Base-by-base conservation (phyloP, 1,140 invertebrate genomes). In the Drosophila aff. region DNA sequence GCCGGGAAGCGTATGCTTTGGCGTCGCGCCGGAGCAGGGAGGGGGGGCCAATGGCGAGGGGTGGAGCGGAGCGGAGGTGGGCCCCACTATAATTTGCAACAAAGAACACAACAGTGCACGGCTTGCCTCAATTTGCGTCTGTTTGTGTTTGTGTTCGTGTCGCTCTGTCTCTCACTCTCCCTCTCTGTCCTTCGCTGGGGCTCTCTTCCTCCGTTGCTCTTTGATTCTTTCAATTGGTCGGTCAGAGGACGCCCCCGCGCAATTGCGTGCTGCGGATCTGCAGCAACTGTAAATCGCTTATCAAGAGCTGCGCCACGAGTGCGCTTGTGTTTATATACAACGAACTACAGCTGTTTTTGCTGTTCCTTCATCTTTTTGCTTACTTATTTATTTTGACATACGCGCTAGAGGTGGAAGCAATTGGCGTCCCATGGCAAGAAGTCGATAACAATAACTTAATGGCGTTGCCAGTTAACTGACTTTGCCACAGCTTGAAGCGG, bases 31-130 rank as follows among this genome's bases (percentile, higher is more conserved):
- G 52, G 4, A 38, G 10, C 52, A 6, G 33, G 55, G 55, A 40
- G 8, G 31, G 55, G 55, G 21, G 63, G n/a, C 28, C 21, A 18
- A 44, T 76, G 76, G 71, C 36, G 44, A 18, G 47, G 15, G 52
- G 44, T 44, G 43, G 62, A 53, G 76, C 78, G 58, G 74, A 52
- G 67, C 78, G 58, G 74, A 52, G 67, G 67, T 79, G 74, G 81
- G 76, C 18, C 68, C 55, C 59, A 74, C 68, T 49, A 60, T 61
- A 73, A 74, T 86, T 86, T 85, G 71, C 71, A 81, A 80, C 81
- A 83, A 72, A 55, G 76, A 79, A 76, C 62, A 21, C 57, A 16
- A 21, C 57, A 16, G 59, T 46, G 44, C 31, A 41, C 57, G 41
- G 43, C 59, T 65, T 61, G 81, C 65, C 46, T 55, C 71, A 63